A percentile compares a stretch with the other conserved stretches of the same genome.
Evolutionary conservation across 2,113 vertebrate species (phyloP).

Genomic region (Equus przewalskii): DNA sequence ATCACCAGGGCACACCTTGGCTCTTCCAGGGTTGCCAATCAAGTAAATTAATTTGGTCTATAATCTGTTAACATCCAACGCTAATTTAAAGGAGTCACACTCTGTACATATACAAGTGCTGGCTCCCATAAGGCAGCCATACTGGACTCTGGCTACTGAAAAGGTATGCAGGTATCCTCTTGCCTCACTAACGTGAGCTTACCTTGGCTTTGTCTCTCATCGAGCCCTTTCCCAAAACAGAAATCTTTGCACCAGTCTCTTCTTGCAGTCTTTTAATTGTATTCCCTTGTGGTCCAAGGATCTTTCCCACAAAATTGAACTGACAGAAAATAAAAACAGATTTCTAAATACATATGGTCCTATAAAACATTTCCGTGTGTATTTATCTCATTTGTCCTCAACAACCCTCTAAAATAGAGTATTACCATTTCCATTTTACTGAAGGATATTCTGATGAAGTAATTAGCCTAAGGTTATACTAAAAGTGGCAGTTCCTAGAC

Average conservation of each 20-base stretch:
- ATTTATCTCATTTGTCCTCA: slow-evolving; percentile 50
- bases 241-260: slow-evolving; percentile 94
- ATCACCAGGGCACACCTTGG: neutral
- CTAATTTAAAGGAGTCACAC: neutral
- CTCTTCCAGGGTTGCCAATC: slow-evolving; percentile 22
- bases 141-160: neutral
- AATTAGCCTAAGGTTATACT: neutral
- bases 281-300: slow-evolving; percentile 98
- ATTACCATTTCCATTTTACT: neutral
- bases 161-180: neutral
- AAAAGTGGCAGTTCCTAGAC: slow-evolving; percentile 15
- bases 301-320: slow-evolving; percentile 99
- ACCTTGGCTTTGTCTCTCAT: slow-evolving; percentile 99
- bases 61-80: neutral
- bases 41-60: slow-evolving; percentile 39
- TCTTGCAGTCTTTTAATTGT: slow-evolving; percentile 95
- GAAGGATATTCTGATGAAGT: slow-evolving; percentile 4
- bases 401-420: slow-evolving; percentile 17
- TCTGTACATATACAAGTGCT: neutral
- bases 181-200: neutral
- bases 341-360: slow-evolving; percentile 24
- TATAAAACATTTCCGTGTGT: neutral
- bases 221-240: slow-evolving; percentile 96
- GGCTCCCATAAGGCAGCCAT: neutral
- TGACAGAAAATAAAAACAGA: slow-evolving; percentile 80